Evolutionary conservation across 2,113 vertebrate species (phyloP).

Genomic region (Oryzias curvinotus): DNA sequence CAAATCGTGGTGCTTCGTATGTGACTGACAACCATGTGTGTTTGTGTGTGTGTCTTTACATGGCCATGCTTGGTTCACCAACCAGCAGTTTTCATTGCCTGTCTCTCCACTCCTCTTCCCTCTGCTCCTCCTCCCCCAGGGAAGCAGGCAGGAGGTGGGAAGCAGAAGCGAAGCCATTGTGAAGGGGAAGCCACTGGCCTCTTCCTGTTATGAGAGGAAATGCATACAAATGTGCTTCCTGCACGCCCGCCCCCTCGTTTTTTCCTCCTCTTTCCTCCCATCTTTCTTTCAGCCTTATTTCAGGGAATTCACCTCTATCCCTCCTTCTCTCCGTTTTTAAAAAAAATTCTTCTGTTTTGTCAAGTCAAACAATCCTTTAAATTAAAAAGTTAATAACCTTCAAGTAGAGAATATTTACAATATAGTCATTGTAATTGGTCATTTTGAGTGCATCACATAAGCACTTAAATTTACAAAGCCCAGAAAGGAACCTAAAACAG

Average conservation of each 20-base stretch:
- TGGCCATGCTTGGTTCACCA: conserved; percentile 68
- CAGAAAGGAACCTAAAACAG: not conserved
- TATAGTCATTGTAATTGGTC: no score
- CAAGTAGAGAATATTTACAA: not conserved
- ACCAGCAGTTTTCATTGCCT: conserved; percentile 73
- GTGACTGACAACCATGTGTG: conserved; percentile 47
- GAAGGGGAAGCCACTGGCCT: conserved; percentile 98
- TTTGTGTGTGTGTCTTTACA: conserved; percentile 12
- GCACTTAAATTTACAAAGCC: not conserved
- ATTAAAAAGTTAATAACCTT: conserved; percentile 58
- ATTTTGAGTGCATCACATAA: not conserved
- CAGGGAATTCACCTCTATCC: conserved; percentile 85
- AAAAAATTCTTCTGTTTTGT: conserved; percentile 16
- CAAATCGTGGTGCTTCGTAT: conserved; percentile 49
- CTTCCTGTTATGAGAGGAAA: conserved; percentile 99
- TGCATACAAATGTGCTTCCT: conserved; percentile 99
- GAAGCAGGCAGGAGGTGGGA: conserved; percentile 89
- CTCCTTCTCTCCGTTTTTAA: conserved; percentile 49
- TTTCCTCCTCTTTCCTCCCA: conserved; percentile 37
- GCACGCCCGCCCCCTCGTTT: conserved; percentile 77
- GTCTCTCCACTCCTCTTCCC: conserved; percentile 78
- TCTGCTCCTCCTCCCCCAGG: conserved; percentile 76
- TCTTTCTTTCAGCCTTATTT: conserved; percentile 70
- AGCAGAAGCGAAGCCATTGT: conserved; percentile 98
- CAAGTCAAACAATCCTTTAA: conserved; percentile 1